phyloP scores from a whole-genome alignment of 2,113 vertebrate species.

The Okapia johnstoni region DNA sequence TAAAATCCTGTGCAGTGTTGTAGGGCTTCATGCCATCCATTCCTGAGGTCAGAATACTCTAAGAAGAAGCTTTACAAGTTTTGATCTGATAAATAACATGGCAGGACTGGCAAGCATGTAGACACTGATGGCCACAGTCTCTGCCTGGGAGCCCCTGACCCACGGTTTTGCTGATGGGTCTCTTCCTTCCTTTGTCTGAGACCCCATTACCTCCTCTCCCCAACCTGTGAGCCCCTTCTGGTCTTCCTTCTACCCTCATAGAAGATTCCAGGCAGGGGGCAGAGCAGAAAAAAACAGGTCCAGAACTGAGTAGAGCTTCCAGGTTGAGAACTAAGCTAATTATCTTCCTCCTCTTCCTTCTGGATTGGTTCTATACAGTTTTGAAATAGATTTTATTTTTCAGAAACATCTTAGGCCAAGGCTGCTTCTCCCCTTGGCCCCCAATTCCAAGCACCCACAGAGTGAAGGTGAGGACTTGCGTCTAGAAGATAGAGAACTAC shows the following conservation, averaged over 20 bases:
- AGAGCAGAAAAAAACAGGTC: not conserved
- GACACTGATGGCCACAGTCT: not conserved
- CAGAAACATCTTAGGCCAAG: not conserved
- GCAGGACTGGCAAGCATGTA: not conserved
- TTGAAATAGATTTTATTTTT: not conserved
- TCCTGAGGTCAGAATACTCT: too few species aligned
- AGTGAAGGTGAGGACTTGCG: not conserved
- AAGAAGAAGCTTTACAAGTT: not conserved
- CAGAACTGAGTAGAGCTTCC: not conserved
- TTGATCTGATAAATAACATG: rapidly evolving
- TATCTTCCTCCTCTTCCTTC: not conserved
- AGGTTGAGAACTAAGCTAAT: too few species aligned
- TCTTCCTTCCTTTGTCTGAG: not conserved
- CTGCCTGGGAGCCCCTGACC: not conserved
- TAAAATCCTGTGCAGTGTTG: not conserved
- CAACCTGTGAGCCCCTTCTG: not conserved
- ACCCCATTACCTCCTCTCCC: too few species aligned
- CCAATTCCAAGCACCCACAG: not conserved
- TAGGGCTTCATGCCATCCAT: not conserved
- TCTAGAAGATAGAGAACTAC: not conserved
- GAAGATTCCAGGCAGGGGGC: not conserved
- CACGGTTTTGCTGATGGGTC: rapidly evolving
- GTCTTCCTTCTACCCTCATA: too few species aligned
- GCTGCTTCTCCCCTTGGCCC: not conserved
- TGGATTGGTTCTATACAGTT: not conserved